A percentile compares a stretch with the other conserved stretches of the same genome.
Conservation (phyloP, 2,888 invertebrate genomes). For the Noctuana brunneofusca region DNA sequence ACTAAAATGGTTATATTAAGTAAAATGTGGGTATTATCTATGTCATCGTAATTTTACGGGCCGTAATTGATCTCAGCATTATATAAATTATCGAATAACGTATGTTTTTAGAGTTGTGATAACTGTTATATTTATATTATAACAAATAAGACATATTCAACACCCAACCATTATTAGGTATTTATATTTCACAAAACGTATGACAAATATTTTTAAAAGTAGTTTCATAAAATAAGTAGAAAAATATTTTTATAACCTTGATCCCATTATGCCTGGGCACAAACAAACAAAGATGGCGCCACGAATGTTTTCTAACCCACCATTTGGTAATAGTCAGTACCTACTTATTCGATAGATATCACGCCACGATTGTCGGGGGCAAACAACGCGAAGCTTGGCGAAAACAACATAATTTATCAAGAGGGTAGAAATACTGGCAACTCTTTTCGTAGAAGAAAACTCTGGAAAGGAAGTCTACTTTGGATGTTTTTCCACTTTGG, state of each 20-base stretch:
- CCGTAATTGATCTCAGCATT: too few relatives aligned
- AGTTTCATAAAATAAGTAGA: neutral
- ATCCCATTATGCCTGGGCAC: conserved; percentile 46
- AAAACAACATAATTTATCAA: conserved; percentile 82
- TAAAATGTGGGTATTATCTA: too few relatives aligned
- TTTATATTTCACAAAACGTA: neutral
- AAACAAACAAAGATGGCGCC: conserved; percentile 62
- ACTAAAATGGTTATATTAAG: too few relatives aligned
- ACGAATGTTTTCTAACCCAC: conserved; percentile 41
- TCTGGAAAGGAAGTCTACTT: neutral
- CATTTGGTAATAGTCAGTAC: conserved; percentile 34
- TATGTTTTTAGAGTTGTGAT: too few relatives aligned
- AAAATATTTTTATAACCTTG: conserved; percentile 35
- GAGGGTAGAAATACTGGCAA: conserved; percentile 69
- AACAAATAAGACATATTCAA: too few relatives aligned
- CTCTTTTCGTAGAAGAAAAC: conserved; percentile 47
- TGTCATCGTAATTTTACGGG: too few relatives aligned
- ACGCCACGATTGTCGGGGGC: conserved; percentile 51
- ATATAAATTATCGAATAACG: too few relatives aligned
- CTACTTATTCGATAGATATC: conserved; percentile 42
- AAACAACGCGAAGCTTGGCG: conserved; percentile 68
- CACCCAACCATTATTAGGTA: too few relatives aligned
- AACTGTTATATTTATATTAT: too few relatives aligned
- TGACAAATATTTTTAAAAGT: neutral
- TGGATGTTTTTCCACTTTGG: neutral